Evolutionary conservation across 2,888 invertebrate species (phyloP).

Genomic region (Abrostola triplasia): DNA sequence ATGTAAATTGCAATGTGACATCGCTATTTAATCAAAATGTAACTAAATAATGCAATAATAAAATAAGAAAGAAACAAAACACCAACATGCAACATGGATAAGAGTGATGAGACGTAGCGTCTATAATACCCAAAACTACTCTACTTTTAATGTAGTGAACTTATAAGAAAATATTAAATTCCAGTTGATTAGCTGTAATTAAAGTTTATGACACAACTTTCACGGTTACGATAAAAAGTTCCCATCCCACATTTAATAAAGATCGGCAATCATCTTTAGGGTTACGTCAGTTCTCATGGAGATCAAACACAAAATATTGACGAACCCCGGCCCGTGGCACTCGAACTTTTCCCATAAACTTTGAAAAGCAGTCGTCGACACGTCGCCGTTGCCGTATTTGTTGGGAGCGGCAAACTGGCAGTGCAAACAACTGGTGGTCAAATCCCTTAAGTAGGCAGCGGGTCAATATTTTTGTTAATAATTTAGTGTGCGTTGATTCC

Average conservation of each 20-base stretch:
- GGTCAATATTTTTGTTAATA: conserved; percentile 88
- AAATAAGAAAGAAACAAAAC: too few relatives aligned
- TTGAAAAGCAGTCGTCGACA: conserved; percentile 79
- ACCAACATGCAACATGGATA: too few relatives aligned
- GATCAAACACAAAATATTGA: conserved; percentile 74
- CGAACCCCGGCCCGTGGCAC: conserved; percentile 63
- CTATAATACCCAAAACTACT: too few relatives aligned
- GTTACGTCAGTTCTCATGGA: conserved; percentile 58
- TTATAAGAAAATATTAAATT: neutral
- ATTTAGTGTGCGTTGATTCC: conserved; percentile 83
- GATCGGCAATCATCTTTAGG: conserved; percentile 55
- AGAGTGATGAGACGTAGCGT: too few relatives aligned
- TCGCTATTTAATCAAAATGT: too few relatives aligned
- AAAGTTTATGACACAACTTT: neutral
- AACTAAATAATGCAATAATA: neutral
- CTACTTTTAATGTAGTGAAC: conserved; percentile 6
- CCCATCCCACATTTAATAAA: conserved; percentile 42
- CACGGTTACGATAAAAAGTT: conserved; percentile 17
- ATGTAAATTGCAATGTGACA: too few relatives aligned
- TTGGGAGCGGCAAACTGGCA: conserved; percentile 83
- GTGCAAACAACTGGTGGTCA: conserved; percentile 85
- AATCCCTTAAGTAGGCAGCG: conserved; percentile 88
- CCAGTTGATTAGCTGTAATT: neutral
- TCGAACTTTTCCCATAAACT: conserved; percentile 84
- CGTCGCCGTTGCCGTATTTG: conserved; percentile 70